These are phyloP conservation scores for Goniozus legneri DNA, from an alignment of 1,140 invertebrate genomes.

Conservation along the genomic window DNA sequence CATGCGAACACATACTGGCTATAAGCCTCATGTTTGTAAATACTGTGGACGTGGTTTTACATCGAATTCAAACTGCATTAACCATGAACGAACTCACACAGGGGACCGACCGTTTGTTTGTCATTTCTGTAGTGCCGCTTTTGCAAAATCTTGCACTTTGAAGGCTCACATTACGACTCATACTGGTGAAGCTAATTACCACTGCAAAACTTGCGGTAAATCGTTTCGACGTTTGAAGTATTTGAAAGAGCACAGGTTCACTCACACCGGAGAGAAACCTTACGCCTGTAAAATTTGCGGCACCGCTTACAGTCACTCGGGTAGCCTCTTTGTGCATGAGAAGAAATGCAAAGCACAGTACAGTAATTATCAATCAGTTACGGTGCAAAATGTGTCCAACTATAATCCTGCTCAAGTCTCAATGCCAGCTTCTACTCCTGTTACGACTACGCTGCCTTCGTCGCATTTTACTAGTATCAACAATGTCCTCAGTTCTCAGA, in stretches of 20 bases:
- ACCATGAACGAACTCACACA: conserved; percentile 61
- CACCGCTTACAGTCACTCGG: conserved; percentile 46
- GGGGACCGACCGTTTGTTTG: conserved; percentile 61
- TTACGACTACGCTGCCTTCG: conserved; percentile 23
- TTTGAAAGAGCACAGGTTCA: conserved; percentile 57
- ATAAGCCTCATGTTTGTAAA: conserved; percentile 69
- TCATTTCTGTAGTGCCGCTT: conserved; percentile 53
- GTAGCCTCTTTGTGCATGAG: conserved; percentile 46
- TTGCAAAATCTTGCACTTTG: conserved; percentile 49
- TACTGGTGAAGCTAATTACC: conserved; percentile 48
- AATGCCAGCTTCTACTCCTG: conserved; percentile 15
- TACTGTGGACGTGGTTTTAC: conserved; percentile 67
- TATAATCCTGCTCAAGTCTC: no score
- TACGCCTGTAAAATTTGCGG: conserved; percentile 71
- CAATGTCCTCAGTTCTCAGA: conserved; percentile 16
- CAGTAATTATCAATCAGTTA: conserved; percentile 30
- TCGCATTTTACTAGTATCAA: conserved; percentile 20
- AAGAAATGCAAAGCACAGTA: conserved; percentile 45
- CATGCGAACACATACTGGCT: conserved; percentile 67
- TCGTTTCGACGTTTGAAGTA: conserved; percentile 56
- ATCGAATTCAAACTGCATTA: conserved; percentile 49
- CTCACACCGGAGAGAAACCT: conserved; percentile 74
- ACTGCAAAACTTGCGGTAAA: conserved; percentile 55
- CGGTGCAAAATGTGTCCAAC: no score
- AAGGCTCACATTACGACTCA: conserved; percentile 52